Evolutionary conservation across 2,888 invertebrate species (phyloP), one percentile per base, ranked within the genome.

Genomic region (Zele albiditarsus): DNA sequence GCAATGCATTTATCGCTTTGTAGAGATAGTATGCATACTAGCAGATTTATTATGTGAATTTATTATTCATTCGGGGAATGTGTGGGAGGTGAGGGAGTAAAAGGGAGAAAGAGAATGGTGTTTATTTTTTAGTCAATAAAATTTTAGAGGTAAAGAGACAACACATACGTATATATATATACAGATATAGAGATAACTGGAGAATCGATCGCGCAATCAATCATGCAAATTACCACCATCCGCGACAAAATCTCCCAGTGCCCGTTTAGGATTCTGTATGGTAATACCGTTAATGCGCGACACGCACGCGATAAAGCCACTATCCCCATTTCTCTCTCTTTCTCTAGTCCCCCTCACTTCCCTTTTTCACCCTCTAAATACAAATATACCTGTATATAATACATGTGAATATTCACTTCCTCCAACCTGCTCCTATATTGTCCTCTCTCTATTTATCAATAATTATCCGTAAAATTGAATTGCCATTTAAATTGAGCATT

Each of bases 151-250:
- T 42, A 75, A 63, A 65, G 60, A 62, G 31, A 60, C n/a, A 28
- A 31, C 20, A 23, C 8, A 3, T 10, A 53, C 53, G 20, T 53
- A 53, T 20, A 20, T 53, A 53, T 0, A 49, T 23, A 63, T 27
- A 27, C 23, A 73, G 67, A 63, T 27, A 75, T 70, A 62, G 70
- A 74, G 74, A 77, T 72, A 74, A 57, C 72, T 67, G 73, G 75
- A 53, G 76, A 77, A 79, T 79, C 79, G 79, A 79, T 79, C 81
- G 80, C 78, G 83, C 82, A 86, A 87, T 87, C 87, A 87, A 87
- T 87, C 85, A 87, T 86, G 87, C 85, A 86, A 87, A 87, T 79
- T 87, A 81, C 71, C 71, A 80, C 79, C 80, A 82, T 81, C 77
- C 80, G 82, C 82, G 80, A 80, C 82, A 84, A 85, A 86, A 85